phyloP scores from a whole-genome alignment of 2,888 invertebrate genomes.

The Eurois occulta region DNA sequence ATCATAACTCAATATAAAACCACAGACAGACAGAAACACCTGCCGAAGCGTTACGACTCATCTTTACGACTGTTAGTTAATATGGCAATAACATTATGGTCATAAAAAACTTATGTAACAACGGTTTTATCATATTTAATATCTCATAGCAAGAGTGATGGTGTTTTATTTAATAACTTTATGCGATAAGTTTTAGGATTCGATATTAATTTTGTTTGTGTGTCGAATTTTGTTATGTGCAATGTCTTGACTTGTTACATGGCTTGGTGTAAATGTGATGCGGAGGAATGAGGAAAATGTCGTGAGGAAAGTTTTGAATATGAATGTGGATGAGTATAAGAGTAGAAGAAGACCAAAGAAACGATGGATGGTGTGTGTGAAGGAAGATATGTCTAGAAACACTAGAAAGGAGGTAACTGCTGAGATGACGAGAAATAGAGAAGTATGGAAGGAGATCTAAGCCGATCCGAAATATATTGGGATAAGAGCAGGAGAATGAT shows the following conservation, averaged over 20 bases:
- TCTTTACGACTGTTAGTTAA: conserved; percentile 54
- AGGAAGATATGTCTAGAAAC: no score
- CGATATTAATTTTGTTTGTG: not conserved
- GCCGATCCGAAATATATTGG: no score
- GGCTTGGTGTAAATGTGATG: not conserved
- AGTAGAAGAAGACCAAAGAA: not conserved
- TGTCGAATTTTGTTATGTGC: not conserved
- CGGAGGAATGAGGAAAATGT: not conserved
- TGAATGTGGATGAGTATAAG: not conserved
- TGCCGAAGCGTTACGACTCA: conserved; percentile 48
- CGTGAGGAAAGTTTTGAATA: not conserved
- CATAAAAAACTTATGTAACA: conserved; percentile 56
- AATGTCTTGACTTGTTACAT: not conserved
- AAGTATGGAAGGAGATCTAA: no score
- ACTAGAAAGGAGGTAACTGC: no score
- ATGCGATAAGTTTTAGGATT: not conserved
- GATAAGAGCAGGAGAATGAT: no score
- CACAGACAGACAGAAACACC: conserved; percentile 48
- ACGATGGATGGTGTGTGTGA: no score
- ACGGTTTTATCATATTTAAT: conserved; percentile 34
- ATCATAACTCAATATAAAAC: conserved; percentile 35
- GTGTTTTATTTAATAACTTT: conserved; percentile 4
- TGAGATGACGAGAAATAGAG: no score
- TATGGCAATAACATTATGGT: conserved; percentile 49
- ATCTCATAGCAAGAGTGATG: not conserved